These are phyloP conservation scores for Orchestes rusci DNA, from an alignment of 2,888 invertebrate genomes.

Conservation along the genomic window DNA sequence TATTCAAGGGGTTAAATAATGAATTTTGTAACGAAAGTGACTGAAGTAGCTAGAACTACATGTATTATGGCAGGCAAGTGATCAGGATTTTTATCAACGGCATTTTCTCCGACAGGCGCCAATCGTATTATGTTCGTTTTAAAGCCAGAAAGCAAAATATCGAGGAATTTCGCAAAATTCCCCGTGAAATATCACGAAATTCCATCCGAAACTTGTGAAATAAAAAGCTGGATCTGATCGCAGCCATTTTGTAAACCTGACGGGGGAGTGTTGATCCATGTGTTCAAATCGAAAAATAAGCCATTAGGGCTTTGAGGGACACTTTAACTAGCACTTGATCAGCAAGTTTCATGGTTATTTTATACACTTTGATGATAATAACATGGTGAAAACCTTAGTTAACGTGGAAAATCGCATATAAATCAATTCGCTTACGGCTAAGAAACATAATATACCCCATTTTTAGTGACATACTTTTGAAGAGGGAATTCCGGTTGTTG, in stretches of 20 bases:
- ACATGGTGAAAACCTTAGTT: too few relatives aligned
- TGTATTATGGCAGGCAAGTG: too few relatives aligned
- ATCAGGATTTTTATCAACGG: too few relatives aligned
- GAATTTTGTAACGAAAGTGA: too few relatives aligned
- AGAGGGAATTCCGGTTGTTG: slow-evolving; percentile 46
- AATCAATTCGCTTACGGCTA: slow-evolving; percentile 46
- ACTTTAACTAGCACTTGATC: slow-evolving; percentile 4
- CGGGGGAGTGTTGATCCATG: slow-evolving; percentile 48
- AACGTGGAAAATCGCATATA: slow-evolving; percentile 35
- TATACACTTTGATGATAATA: too few relatives aligned
- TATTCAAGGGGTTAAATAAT: too few relatives aligned
- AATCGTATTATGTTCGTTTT: too few relatives aligned
- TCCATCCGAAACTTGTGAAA: slow-evolving; percentile 41
- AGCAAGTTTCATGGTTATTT: neutral
- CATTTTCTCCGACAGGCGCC: too few relatives aligned
- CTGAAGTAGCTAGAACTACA: too few relatives aligned
- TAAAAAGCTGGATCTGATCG: slow-evolving; percentile 45
- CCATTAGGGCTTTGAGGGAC: slow-evolving; percentile 15
- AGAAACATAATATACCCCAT: slow-evolving; percentile 57
- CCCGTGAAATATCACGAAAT: slow-evolving; percentile 16
- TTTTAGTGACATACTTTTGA: slow-evolving; percentile 67
- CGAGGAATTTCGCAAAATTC: too few relatives aligned
- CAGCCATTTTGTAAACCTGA: slow-evolving; percentile 46
- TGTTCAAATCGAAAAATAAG: slow-evolving; percentile 42
- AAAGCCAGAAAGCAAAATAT: too few relatives aligned